phyloP scores from a whole-genome alignment of 2,888 invertebrate species.

The Pomacea canaliculata region DNA sequence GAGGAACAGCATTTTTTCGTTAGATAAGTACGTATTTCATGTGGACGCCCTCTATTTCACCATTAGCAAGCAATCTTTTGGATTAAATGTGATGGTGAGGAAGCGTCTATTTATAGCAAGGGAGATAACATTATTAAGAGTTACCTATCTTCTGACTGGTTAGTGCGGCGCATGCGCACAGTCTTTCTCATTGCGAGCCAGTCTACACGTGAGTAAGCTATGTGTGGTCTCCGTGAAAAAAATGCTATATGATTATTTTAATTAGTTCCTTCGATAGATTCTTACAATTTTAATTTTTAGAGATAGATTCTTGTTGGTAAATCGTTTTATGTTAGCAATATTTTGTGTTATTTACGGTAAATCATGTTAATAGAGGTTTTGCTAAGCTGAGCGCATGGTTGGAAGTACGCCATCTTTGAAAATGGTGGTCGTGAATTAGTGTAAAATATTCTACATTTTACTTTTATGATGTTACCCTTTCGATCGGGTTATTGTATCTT shows the following conservation, averaged over 20 bases:
- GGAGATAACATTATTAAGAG: not conserved
- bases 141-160: not conserved
- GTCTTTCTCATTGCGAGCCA: slow-evolving; percentile 8
- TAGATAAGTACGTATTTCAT: too few relatives aligned
- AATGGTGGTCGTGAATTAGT: slow-evolving; percentile 6
- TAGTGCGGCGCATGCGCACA: slow-evolving; percentile 29
- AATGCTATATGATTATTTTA: not conserved
- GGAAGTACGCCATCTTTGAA: slow-evolving; percentile 15
- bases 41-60: too few relatives aligned
- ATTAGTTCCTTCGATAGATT: not conserved
- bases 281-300: not conserved
- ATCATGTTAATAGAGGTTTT: not conserved
- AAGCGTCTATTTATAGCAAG: not conserved
- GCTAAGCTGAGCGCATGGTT: slow-evolving; percentile 2
- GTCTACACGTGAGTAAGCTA: slow-evolving; percentile 27
- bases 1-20: too few relatives aligned
- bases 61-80: too few relatives aligned
- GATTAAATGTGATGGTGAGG: too few relatives aligned
- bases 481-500: too few relatives aligned
- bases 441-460: too few relatives aligned
- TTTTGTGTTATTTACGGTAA: not conserved
- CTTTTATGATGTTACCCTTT: too few relatives aligned
- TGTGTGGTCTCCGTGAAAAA: not conserved
- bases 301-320: not conserved
- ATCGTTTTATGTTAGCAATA: not conserved